phyloP scores from a whole-genome alignment of 64 coral and sea anemone genomes.

The Pachyseris speciosa region DNA sequence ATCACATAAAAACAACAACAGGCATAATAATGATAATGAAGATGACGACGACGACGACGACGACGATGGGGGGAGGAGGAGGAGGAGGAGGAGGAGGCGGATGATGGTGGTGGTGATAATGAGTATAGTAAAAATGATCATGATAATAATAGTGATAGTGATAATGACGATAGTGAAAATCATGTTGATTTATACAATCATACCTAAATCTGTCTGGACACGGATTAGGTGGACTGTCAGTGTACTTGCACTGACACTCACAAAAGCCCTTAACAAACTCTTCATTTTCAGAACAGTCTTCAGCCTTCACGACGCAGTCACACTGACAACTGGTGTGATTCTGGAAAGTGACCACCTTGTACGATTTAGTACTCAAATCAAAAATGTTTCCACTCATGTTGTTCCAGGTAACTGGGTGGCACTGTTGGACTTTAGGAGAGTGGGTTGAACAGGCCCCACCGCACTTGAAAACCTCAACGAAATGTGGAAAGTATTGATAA shows the following conservation, averaged over 20 bases:
- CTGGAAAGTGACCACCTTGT: not conserved
- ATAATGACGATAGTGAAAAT: no score
- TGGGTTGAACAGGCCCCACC: constrained; percentile 19
- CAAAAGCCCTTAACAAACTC: not conserved
- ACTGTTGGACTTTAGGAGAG: constrained; percentile 15
- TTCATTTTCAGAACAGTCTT: constrained; percentile 41
- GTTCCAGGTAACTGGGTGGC: not conserved
- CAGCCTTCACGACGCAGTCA: not conserved
- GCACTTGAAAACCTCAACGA: constrained; percentile 55
- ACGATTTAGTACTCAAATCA: not conserved
- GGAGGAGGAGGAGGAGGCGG: no score
- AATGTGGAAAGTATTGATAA: constrained; percentile 53
- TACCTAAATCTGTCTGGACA: constrained; percentile 25
- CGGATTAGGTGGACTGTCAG: not conserved
- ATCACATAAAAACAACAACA: no score
- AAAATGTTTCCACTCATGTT: not conserved
- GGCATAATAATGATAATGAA: no score
- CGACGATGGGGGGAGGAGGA: no score
- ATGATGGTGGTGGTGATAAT: no score
- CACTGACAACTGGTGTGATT: constrained; percentile 61
- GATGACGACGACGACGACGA: no score
- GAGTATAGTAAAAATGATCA: no score
- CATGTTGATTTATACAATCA: not conserved
- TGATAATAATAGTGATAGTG: no score
- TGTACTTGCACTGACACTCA: constrained; percentile 11